Evolutionary conservation across 2,888 invertebrate genomes (phyloP).

Genomic region (Ormyrus labotus): DNA sequence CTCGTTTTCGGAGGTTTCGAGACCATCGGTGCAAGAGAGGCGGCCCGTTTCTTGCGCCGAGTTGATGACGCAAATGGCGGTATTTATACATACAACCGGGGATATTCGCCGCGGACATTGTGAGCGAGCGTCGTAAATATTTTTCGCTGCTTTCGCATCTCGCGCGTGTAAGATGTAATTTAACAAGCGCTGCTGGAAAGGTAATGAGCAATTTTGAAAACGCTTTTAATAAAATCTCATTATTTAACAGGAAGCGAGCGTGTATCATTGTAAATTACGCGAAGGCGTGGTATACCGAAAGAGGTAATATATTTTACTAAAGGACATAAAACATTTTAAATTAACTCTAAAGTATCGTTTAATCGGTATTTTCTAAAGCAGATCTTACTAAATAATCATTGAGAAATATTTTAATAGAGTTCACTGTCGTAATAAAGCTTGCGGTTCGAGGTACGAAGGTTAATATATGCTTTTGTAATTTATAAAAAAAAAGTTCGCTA

Average conservation of each 20-base stretch:
- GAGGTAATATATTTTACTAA: too few species aligned
- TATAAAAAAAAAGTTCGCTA: not conserved
- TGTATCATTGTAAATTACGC: too few species aligned
- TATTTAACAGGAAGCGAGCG: too few species aligned
- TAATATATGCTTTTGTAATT: not conserved
- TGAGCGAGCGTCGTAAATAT: slow-evolving; percentile 20
- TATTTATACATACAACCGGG: slow-evolving; percentile 4
- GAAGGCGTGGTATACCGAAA: too few species aligned
- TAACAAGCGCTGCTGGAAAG: not conserved
- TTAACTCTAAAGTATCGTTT: too few species aligned
- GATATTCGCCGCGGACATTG: slow-evolving; percentile 34
- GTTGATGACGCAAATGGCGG: slow-evolving; percentile 26
- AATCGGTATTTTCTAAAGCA: too few species aligned
- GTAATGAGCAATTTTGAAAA: too few species aligned
- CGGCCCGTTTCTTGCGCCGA: not conserved
- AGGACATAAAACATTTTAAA: too few species aligned
- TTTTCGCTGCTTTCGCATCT: not conserved
- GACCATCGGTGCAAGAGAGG: not conserved
- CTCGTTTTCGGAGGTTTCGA: slow-evolving; percentile 25
- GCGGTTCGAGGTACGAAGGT: too few species aligned
- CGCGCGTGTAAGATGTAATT: not conserved
- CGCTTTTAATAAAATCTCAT: too few species aligned
- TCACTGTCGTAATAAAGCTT: not conserved
- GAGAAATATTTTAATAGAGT: not conserved
- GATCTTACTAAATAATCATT: too few species aligned